phyloP scores from a whole-genome alignment of 2,888 invertebrate species.

The Mesorhabditis belari region DNA sequence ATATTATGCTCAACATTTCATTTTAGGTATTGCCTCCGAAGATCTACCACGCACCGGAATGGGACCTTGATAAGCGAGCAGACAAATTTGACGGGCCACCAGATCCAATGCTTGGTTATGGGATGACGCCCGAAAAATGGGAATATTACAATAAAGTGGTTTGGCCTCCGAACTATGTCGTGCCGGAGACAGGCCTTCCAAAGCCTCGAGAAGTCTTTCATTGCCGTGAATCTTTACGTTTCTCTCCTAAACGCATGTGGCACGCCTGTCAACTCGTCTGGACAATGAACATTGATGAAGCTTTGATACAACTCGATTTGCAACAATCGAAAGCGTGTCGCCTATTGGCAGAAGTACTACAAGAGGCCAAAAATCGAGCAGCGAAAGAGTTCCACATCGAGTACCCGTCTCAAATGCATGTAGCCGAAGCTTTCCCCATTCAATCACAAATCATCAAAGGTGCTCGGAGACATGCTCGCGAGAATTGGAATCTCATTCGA shows the following conservation, averaged over 20 bases:
- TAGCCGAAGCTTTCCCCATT: slow-evolving; percentile 48
- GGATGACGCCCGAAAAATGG: slow-evolving; percentile 52
- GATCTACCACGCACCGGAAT: slow-evolving; percentile 48
- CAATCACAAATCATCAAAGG: slow-evolving; percentile 47
- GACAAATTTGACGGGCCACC: slow-evolving; percentile 34
- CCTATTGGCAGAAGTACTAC: slow-evolving; percentile 36
- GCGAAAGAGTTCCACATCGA: slow-evolving; percentile 45
- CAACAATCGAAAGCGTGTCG: slow-evolving; percentile 33
- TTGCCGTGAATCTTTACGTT: slow-evolving; percentile 31
- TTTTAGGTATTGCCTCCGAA: too few relatives aligned
- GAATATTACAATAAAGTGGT: slow-evolving; percentile 52
- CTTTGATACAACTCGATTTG: slow-evolving; percentile 36
- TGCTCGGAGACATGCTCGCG: slow-evolving; percentile 45
- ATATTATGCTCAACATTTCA: too few relatives aligned
- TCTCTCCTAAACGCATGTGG: slow-evolving; percentile 46
- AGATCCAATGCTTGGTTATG: slow-evolving; percentile 36
- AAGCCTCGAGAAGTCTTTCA: slow-evolving; percentile 43
- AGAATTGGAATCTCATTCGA: slow-evolving; percentile 40
- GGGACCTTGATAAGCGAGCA: slow-evolving; percentile 38
- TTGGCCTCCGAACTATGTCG: slow-evolving; percentile 49
- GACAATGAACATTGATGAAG: slow-evolving; percentile 47
- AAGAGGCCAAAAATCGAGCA: slow-evolving; percentile 43
- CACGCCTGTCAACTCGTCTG: slow-evolving; percentile 45
- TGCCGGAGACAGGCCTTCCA: slow-evolving; percentile 49
- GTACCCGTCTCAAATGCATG: slow-evolving; percentile 43